Conservation (phyloP, 2,113 vertebrate species). For the Siphamia tubifer region DNA sequence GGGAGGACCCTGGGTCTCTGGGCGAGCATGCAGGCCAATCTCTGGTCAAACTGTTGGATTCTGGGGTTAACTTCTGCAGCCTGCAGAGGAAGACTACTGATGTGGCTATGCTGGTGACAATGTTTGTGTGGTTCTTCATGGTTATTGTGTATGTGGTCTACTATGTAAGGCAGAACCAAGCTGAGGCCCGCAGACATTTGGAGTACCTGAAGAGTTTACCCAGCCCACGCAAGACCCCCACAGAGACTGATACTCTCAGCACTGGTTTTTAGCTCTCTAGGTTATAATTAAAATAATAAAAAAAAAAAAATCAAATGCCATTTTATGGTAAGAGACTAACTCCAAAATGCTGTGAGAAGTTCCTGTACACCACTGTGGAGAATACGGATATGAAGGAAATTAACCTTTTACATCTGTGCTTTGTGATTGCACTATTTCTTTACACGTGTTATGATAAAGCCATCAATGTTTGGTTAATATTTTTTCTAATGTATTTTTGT, state of each 20-base stretch:
- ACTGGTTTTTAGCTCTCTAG: constrained; percentile 58
- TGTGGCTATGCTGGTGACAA: constrained; percentile 79
- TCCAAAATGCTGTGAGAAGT: constrained; percentile 1
- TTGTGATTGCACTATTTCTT: constrained; percentile 6
- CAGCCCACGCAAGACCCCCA: constrained; percentile 70
- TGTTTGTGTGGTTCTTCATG: constrained; percentile 83
- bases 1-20: constrained; percentile 72
- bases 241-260: constrained; percentile 74
- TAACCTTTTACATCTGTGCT: neutral
- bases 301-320: neutral
- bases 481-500: constrained; percentile 1
- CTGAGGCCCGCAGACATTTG: constrained; percentile 75
- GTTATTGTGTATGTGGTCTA: constrained; percentile 81
- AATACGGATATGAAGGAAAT: neutral
- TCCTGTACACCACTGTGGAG: neutral
- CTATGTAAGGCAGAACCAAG: constrained; percentile 80
- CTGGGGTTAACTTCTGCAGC: constrained; percentile 80
- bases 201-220: constrained; percentile 81
- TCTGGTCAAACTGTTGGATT: constrained; percentile 75
- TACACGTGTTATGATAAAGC: neutral
- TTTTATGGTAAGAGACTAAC: neutral
- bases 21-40: constrained; percentile 73
- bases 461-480: neutral
- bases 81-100: constrained; percentile 74
- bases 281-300: neutral